These are phyloP conservation scores for Lasioglossum baleicum DNA, from an alignment of 1,140 invertebrate genomes.

Conservation along the genomic window DNA sequence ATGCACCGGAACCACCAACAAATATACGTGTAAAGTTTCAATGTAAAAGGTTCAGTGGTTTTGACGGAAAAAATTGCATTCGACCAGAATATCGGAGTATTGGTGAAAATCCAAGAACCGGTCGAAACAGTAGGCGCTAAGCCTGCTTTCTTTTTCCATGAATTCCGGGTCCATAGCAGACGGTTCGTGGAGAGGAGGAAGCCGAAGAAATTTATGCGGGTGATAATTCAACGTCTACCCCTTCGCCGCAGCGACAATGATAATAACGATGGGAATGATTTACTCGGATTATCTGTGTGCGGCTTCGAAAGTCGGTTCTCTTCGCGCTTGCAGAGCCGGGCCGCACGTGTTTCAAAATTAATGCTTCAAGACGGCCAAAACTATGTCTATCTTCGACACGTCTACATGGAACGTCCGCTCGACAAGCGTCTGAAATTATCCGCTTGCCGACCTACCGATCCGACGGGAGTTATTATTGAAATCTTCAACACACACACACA, in stretches of 20 bases:
- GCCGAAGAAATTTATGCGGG: constrained; percentile 23
- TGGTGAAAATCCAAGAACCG: too few relatives aligned
- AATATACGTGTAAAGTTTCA: too few relatives aligned
- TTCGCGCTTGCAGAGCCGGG: too few relatives aligned
- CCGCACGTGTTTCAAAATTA: constrained; percentile 41
- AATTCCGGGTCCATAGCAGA: neutral
- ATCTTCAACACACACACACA: neutral
- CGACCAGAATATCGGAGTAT: too few relatives aligned
- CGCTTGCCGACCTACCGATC: constrained; percentile 30
- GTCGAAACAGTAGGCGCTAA: neutral
- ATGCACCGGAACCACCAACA: too few relatives aligned
- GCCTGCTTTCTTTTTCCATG: neutral
- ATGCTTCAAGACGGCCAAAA: constrained; percentile 45
- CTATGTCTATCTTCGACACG: constrained; percentile 50
- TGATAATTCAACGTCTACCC: constrained; percentile 37
- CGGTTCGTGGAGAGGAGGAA: neutral
- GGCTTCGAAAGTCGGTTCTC: neutral
- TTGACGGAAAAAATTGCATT: too few relatives aligned
- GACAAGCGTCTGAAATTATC: constrained; percentile 36
- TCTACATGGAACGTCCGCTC: constrained; percentile 35
- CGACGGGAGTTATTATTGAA: constrained; percentile 35
- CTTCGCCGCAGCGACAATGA: constrained; percentile 13
- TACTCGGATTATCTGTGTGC: constrained; percentile 19
- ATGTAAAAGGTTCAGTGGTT: too few relatives aligned
- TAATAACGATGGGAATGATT: constrained; percentile 44